A percentile compares a stretch with the other conserved stretches of the same genome.
These are phyloP conservation scores for Pararge aegeria DNA, from an alignment of 1,140 invertebrate species.

Conservation along the genomic window DNA sequence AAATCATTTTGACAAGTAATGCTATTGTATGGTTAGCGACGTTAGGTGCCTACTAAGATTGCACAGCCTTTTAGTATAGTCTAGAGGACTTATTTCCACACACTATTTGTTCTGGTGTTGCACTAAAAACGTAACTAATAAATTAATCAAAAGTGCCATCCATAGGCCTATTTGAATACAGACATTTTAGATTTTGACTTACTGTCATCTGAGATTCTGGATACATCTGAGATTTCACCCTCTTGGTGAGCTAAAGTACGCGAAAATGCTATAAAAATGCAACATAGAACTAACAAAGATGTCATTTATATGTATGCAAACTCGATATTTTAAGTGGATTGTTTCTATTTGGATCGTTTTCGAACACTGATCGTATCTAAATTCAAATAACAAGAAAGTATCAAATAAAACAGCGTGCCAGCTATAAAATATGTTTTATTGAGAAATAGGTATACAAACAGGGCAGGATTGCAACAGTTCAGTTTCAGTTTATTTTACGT, in stretches of 20 bases:
- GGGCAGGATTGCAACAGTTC: not conserved
- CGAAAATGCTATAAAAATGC: not conserved
- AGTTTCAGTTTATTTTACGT: not conserved
- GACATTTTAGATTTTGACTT: not conserved
- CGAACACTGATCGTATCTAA: not conserved
- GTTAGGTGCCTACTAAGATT: too few relatives aligned
- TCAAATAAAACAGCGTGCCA: not conserved
- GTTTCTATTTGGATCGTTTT: not conserved
- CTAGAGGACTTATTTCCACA: too few relatives aligned
- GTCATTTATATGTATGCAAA: not conserved
- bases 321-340: too few relatives aligned
- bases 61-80: too few relatives aligned
- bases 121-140: too few relatives aligned
- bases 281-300: not conserved
- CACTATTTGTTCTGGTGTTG: too few relatives aligned
- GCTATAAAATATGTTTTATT: not conserved
- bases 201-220: not conserved
- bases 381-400: not conserved
- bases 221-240: not conserved
- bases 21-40: too few relatives aligned
- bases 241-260: not conserved
- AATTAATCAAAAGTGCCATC: too few relatives aligned
- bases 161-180: not conserved
- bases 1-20: too few relatives aligned
- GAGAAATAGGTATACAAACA: not conserved